Evolutionary conservation across 2,113 vertebrate genomes (phyloP), one percentile per base, ranked within the genome.

Genomic region (Rafetus swinhoei): DNA sequence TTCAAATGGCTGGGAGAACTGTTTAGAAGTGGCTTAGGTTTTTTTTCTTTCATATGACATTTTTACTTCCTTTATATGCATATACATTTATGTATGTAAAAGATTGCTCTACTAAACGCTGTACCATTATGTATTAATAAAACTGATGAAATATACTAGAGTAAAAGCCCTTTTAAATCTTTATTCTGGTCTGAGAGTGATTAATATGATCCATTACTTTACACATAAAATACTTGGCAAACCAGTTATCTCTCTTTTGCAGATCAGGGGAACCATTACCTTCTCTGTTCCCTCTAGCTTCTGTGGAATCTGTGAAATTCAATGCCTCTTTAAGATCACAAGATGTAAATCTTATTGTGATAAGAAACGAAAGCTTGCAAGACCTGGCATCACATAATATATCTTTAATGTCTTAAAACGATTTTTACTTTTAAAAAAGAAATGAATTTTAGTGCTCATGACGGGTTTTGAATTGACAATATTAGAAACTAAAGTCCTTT

Each of bases 131-230:
- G 21, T 1, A 1, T 62, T 19, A 87, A 19, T 77, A 55, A 1
- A 50, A 16, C 14, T 82, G 52, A 81, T 82, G 7, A 60, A 81
- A 77, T 52, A 25, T 72, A 53, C 76, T 45, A 87, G 65, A 16
- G 85, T 27, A 90, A 50, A 94, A 93, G 1, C 7, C 24, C 2
- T 93, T 50, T 79, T 90, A 82, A 94, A 92, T 94, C 25, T 87
- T 83, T 94, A 0, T 22, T 77, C 80, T 76, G 74, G 25, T 53
- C 5, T 86, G 50, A 10, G 80, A 54, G 9, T 93, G 85, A 96
- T 96, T 94, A 92, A 93, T 90, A 74, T 56, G 74, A 95, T 81
- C 52, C 83, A 81, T 95, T 95, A 84, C 56, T 92, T 92, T 79
- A 29, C 45, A 79, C 59, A 69, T 82, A 89, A 94, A 93, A 62